These are phyloP conservation scores for Paedocypris sp. DNA, from an alignment of 2,113 vertebrate genomes.

Conservation along the genomic window DNA sequence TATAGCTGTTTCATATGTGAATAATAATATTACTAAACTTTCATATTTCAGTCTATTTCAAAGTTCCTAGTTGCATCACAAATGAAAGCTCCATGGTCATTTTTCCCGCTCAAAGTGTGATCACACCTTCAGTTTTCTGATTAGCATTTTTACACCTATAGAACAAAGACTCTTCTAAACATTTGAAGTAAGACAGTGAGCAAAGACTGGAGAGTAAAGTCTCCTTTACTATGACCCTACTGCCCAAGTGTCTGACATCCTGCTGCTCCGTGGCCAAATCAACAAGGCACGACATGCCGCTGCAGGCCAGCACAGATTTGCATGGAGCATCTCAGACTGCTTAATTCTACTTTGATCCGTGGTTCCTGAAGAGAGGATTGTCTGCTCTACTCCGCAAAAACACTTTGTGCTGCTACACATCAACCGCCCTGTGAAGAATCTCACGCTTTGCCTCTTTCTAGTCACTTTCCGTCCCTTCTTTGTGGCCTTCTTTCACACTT, in stretches of 20 bases:
- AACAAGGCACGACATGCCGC: conserved; percentile 39
- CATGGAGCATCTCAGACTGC: conserved; percentile 52
- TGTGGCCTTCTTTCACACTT: conserved; percentile 17
- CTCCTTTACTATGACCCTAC: too few relatives aligned
- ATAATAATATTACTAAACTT: too few relatives aligned
- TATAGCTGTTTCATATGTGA: too few relatives aligned
- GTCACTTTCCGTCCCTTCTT: conserved; percentile 23
- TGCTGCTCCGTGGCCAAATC: conserved; percentile 40
- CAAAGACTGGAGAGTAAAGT: too few relatives aligned
- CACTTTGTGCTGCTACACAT: conserved; percentile 48
- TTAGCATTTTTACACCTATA: too few relatives aligned
- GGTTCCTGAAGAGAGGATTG: conserved; percentile 59
- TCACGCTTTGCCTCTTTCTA: conserved; percentile 26
- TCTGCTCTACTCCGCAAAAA: conserved; percentile 46
- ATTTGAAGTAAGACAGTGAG: too few relatives aligned
- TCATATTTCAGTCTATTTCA: too few relatives aligned
- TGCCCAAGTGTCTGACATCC: conserved; percentile 36
- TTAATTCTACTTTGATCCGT: conserved; percentile 60
- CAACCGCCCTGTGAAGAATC: conserved; percentile 40
- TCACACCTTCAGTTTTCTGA: too few relatives aligned
- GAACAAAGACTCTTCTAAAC: too few relatives aligned
- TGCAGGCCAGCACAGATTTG: conserved; percentile 42
- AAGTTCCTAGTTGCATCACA: too few relatives aligned
- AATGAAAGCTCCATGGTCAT: too few relatives aligned
- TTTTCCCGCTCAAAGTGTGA: too few relatives aligned